Evolutionary conservation across 2,888 invertebrate species (phyloP).

Genomic region (Panzeria rudis): DNA sequence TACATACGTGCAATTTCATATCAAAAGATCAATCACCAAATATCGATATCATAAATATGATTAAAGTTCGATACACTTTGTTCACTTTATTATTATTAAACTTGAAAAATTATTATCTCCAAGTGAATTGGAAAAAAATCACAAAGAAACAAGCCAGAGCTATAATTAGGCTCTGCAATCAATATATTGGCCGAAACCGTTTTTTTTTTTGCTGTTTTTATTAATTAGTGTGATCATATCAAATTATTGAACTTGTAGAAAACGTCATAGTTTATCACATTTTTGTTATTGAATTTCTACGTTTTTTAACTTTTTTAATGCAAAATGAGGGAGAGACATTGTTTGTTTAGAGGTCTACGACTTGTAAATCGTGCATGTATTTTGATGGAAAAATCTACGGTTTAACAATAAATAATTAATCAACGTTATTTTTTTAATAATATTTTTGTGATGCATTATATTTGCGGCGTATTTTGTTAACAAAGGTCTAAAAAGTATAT

Average conservation of each 20-base stretch:
- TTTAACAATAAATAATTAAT: conserved; percentile 24
- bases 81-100: not conserved
- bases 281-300: not conserved
- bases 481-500: not conserved
- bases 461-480: conserved; percentile 8
- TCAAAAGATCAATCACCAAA: conserved; percentile 39
- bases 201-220: not conserved
- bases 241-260: not conserved
- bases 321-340: not conserved
- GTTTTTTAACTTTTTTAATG: not conserved
- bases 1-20: not conserved
- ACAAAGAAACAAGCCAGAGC: not conserved
- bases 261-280: conserved; percentile 5
- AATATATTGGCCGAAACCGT: not conserved
- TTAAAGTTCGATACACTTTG: conserved; percentile 46
- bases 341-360: conserved; percentile 22
- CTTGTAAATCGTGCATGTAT: conserved; percentile 16
- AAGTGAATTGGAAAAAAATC: not conserved
- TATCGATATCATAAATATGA: conserved; percentile 6
- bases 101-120: not conserved
- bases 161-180: not conserved
- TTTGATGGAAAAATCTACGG: not conserved
- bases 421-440: conserved; percentile 13
- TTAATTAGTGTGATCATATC: not conserved
- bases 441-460: conserved; percentile 1